phyloP scores from a whole-genome alignment of 2,113 vertebrate genomes.

The Salvelinus sp. region DNA sequence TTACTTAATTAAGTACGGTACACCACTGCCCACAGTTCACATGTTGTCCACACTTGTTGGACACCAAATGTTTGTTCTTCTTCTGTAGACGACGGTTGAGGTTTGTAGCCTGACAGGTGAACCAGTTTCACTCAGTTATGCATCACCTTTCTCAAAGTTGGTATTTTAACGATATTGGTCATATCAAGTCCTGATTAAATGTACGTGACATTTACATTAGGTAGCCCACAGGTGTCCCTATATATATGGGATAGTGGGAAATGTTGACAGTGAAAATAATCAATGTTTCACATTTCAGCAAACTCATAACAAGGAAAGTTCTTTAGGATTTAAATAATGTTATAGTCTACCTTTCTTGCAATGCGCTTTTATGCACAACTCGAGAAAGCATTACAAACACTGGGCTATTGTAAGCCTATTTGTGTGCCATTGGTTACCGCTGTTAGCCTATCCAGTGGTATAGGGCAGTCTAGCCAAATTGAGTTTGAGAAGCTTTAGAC shows the following conservation, averaged over 20 bases:
- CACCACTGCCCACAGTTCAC: background rate
- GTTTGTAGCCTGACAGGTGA: background rate
- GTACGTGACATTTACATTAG: too few relatives aligned
- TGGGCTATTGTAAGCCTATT: too few relatives aligned
- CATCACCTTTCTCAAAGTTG: background rate
- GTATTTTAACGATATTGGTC: background rate
- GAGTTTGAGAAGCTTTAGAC: too few relatives aligned
- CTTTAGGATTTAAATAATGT: background rate
- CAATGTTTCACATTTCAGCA: too few relatives aligned
- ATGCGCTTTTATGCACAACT: too few relatives aligned
- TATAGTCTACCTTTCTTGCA: background rate
- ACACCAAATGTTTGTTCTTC: too few relatives aligned
- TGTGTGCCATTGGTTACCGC: too few relatives aligned
- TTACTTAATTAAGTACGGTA: too few relatives aligned
- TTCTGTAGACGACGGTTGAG: background rate
- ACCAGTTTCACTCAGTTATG: background rate
- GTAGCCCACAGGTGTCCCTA: background rate
- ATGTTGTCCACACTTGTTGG: background rate
- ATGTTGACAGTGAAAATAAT: background rate
- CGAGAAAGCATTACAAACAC: too few relatives aligned
- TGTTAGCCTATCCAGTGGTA: too few relatives aligned
- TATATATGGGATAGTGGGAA: background rate
- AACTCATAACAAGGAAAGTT: background rate
- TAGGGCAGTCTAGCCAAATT: too few relatives aligned
- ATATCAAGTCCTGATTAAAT: background rate